Percentiles rank a stretch among this genome's conserved stretches.
These are phyloP conservation scores for Pseudopodoces humilis DNA, from an alignment of 2,113 vertebrate genomes.

Conservation along the genomic window DNA sequence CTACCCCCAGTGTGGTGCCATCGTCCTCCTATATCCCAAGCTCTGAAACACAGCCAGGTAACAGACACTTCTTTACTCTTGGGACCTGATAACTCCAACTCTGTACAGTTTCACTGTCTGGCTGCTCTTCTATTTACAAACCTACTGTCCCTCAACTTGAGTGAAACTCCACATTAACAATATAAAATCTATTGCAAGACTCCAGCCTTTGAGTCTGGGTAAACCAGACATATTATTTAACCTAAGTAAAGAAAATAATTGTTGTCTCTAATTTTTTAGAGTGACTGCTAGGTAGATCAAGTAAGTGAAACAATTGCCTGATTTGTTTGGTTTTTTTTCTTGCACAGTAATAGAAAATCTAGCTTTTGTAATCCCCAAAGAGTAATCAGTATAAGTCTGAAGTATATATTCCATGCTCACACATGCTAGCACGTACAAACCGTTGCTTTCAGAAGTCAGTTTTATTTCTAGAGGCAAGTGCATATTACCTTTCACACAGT, in stretches of 20 bases:
- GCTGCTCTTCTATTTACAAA: background rate
- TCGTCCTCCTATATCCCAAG: constrained; percentile 94
- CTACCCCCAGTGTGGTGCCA: constrained; percentile 94
- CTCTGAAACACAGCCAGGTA: constrained; percentile 84
- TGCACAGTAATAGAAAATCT: background rate
- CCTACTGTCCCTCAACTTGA: background rate
- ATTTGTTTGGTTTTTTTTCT: background rate
- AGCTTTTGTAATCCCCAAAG: background rate
- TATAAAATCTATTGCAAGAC: background rate
- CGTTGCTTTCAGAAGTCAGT: background rate
- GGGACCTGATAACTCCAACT: background rate
- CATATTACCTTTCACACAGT: background rate
- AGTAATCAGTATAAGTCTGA: background rate
- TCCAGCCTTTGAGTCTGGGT: background rate
- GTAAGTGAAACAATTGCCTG: background rate
- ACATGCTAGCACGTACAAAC: background rate
- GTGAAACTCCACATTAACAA: background rate
- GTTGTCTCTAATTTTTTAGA: background rate
- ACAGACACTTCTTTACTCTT: background rate
- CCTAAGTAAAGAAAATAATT: background rate
- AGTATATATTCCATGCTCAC: background rate
- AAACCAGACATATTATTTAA: background rate
- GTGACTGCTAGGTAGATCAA: background rate
- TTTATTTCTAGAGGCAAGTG: background rate
- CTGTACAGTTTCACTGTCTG: background rate